These are phyloP conservation scores for Branchinecta sandiegonensis DNA, from an alignment of 2,888 invertebrate species.

Conservation along the genomic window DNA sequence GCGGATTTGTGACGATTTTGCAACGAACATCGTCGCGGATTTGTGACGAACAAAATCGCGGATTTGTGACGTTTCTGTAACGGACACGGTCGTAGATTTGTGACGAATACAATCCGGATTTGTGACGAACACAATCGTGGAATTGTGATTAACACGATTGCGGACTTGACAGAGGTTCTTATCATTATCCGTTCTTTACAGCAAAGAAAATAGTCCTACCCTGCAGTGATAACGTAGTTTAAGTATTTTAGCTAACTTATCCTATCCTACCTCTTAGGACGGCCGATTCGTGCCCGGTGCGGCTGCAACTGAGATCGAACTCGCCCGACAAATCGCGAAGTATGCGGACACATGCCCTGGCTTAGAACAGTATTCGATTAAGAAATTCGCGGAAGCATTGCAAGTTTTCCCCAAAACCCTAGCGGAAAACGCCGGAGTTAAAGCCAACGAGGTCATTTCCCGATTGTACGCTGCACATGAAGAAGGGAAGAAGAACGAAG, in stretches of 20 bases:
- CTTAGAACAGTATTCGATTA: constrained; percentile 88
- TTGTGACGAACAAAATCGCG: too few species aligned
- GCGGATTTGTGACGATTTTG: too few species aligned
- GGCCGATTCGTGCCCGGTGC: constrained; percentile 69
- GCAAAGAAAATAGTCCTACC: too few species aligned
- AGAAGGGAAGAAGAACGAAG: constrained; percentile 61
- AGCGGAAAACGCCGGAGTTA: constrained; percentile 85
- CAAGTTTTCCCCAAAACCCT: constrained; percentile 81
- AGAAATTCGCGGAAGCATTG: constrained; percentile 75
- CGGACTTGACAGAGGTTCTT: too few species aligned
- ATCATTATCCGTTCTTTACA: too few species aligned
- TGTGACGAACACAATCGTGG: too few species aligned
- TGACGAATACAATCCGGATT: too few species aligned
- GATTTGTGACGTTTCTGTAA: too few species aligned
- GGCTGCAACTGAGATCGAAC: constrained; percentile 85
- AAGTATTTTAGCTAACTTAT: neutral
- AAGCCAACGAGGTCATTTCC: constrained; percentile 69
- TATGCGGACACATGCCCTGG: constrained; percentile 87
- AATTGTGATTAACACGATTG: too few species aligned
- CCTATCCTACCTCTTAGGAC: constrained; percentile 34
- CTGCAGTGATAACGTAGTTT: too few species aligned
- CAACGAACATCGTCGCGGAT: too few species aligned
- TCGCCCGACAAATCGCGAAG: constrained; percentile 68
- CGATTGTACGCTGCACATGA: constrained; percentile 88
- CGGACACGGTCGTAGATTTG: too few species aligned